Conservation (phyloP, 2,797 vertebrate genomes). For the Tolypeutes matacus region DNA sequence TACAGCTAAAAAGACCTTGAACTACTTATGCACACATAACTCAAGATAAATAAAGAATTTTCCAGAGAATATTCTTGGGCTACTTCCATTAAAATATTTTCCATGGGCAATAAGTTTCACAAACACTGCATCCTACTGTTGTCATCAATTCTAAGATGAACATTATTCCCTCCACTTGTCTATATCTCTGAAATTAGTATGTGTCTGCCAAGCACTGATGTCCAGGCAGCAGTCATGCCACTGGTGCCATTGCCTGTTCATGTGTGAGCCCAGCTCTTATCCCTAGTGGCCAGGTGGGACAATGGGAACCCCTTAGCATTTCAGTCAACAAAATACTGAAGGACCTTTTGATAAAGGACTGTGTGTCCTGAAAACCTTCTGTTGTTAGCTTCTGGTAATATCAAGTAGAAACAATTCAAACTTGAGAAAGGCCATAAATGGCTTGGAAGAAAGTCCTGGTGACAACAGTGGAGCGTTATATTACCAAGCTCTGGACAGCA, state of each 20-base stretch:
- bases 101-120: no score
- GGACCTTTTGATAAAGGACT: not conserved
- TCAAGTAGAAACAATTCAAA: not conserved
- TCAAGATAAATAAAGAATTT: not conserved
- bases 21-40: not conserved
- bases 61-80: not conserved
- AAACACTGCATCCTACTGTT: rapidly evolving
- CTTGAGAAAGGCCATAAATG: not conserved
- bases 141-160: not conserved
- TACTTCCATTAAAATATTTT: no score
- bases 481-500: not conserved
- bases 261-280: not conserved
- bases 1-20: not conserved
- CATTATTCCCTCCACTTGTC: rapidly evolving
- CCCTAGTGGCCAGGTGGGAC: rapidly evolving
- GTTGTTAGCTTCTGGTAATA: not conserved
- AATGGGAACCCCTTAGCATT: not conserved
- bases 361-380: not conserved
- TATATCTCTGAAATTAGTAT: rapidly evolving
- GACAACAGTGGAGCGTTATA: not conserved
- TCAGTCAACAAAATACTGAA: not conserved
- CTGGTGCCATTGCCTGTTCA: rapidly evolving
- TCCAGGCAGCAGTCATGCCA: rapidly evolving
- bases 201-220: rapidly evolving
- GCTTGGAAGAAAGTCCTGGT: not conserved